Evolutionary conservation across 2,888 invertebrate genomes (phyloP).

Genomic region (Agriopis aurantiaria): DNA sequence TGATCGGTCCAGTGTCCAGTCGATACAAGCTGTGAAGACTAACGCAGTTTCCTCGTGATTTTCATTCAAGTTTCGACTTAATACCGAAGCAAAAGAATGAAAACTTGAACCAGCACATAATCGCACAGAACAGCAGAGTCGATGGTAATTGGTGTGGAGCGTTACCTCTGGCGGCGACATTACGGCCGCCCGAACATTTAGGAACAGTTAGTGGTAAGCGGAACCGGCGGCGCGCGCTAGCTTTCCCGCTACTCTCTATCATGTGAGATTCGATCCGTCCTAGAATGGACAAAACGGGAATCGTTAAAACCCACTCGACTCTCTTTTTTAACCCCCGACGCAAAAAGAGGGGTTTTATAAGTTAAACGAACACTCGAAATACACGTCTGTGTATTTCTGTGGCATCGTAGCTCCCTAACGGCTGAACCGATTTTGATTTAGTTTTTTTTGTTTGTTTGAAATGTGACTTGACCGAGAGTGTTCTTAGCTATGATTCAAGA

Average conservation of each 20-base stretch:
- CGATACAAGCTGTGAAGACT: neutral
- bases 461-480: too few relatives aligned
- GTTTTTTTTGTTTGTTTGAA: too few relatives aligned
- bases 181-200: neutral
- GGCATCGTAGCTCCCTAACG: too few relatives aligned
- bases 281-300: constrained; percentile 19
- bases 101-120: neutral
- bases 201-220: constrained; percentile 10
- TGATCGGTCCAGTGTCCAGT: neutral
- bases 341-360: too few relatives aligned
- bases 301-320: constrained; percentile 1
- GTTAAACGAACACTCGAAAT: too few relatives aligned
- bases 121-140: neutral
- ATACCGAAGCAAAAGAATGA: neutral
- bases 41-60: neutral
- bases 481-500: too few relatives aligned
- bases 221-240: constrained; percentile 1
- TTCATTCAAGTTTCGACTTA: neutral
- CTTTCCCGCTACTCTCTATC: constrained; percentile 6
- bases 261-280: constrained; percentile 18
- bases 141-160: neutral
- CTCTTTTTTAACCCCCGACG: neutral
- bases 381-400: too few relatives aligned
- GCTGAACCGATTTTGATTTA: too few relatives aligned
- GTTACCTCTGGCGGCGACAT: constrained; percentile 4